These are phyloP conservation scores for Argyrosomus japonicus DNA, from an alignment of 2,113 vertebrate species.

Conservation along the genomic window DNA sequence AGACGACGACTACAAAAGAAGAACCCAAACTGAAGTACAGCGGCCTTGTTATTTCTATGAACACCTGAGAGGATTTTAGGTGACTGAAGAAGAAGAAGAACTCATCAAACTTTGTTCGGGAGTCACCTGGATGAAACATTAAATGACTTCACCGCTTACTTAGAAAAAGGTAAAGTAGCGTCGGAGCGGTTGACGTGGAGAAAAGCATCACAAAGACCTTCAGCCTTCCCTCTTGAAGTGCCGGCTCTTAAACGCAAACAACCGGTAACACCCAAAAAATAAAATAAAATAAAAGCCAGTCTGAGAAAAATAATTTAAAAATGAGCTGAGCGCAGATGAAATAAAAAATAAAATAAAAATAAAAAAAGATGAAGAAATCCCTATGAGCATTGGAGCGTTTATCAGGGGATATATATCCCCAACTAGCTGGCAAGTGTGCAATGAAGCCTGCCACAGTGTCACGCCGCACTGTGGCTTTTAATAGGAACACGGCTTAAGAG, in stretches of 20 bases:
- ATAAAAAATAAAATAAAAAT: constrained; percentile 61
- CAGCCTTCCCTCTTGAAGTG: constrained; percentile 1
- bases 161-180: constrained; percentile 36
- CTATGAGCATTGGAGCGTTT: constrained; percentile 74
- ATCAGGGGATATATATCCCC: constrained; percentile 76
- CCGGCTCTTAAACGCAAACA: constrained; percentile 25
- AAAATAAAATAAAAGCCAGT: constrained; percentile 7
- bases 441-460: constrained; percentile 79
- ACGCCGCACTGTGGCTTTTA: constrained; percentile 79
- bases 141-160: constrained; percentile 8
- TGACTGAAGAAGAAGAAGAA: constrained; percentile 14
- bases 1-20: not conserved
- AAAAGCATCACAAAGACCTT: constrained; percentile 40
- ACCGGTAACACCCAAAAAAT: not conserved
- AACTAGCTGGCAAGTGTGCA: constrained; percentile 79
- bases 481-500: constrained; percentile 85
- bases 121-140: constrained; percentile 40
- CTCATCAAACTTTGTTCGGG: constrained; percentile 39
- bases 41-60: constrained; percentile 8
- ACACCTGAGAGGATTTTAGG: constrained; percentile 56
- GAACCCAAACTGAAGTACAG: not conserved
- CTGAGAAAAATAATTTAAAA: constrained; percentile 43
- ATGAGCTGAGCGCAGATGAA: constrained; percentile 39
- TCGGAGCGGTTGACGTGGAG: constrained; percentile 17
- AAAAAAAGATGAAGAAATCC: constrained; percentile 74